phyloP scores from a whole-genome alignment of 2,113 vertebrate species.

The Poeciliopsis occidentalis region DNA sequence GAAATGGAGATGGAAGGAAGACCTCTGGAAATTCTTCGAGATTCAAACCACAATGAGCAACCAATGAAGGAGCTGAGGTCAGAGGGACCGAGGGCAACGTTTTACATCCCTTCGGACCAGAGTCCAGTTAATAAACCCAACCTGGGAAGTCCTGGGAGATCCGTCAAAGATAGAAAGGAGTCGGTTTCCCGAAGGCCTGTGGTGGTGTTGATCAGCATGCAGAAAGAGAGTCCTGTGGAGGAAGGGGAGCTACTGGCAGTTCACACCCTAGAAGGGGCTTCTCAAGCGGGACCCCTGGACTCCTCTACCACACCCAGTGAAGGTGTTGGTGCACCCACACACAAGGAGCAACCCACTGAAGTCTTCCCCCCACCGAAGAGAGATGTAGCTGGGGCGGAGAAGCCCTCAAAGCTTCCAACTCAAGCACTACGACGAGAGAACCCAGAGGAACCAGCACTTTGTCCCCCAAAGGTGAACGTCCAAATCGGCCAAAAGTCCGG shows the following conservation, averaged over 20 bases:
- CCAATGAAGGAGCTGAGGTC: constrained; percentile 19
- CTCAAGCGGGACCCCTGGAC: constrained; percentile 34
- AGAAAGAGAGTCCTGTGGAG: constrained; percentile 74
- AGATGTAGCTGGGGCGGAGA: not conserved
- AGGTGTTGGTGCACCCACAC: constrained; percentile 35
- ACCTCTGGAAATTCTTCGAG: constrained; percentile 28
- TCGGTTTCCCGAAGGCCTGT: constrained; percentile 70
- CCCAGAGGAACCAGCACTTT: constrained; percentile 12
- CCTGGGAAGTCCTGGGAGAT: constrained; percentile 54
- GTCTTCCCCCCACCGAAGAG: not conserved
- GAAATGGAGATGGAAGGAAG: constrained; percentile 81
- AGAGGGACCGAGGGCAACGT: constrained; percentile 84
- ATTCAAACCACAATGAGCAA: constrained; percentile 59
- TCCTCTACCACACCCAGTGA: constrained; percentile 1
- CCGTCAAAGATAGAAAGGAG: constrained; percentile 56
- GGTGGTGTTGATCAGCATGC: constrained; percentile 82
- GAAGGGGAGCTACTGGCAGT: constrained; percentile 62
- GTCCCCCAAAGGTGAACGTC: constrained; percentile 56
- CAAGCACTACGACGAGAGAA: not conserved
- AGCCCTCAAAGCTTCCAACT: constrained; percentile 4
- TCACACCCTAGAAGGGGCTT: constrained; percentile 45
- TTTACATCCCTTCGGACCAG: constrained; percentile 87
- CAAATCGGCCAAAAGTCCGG: constrained; percentile 30
- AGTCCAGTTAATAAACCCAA: constrained; percentile 55
- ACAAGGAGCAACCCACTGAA: not conserved